These are phyloP conservation scores for Stenodera caucasica DNA, from an alignment of 2,888 invertebrate species.

Conservation along the genomic window DNA sequence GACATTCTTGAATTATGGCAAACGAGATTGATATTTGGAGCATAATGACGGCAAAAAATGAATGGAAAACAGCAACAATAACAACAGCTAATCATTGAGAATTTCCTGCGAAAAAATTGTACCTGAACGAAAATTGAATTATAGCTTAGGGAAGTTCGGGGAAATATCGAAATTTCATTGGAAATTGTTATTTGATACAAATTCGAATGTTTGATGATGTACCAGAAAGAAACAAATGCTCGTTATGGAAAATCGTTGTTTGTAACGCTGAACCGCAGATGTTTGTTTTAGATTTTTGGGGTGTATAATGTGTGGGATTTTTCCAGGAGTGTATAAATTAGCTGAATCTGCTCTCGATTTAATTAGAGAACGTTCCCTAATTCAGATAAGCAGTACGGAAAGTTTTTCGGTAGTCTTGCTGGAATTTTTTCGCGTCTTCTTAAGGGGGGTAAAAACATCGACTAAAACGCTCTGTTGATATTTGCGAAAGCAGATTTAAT, in stretches of 20 bases:
- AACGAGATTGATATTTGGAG: neutral
- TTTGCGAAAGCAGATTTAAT: too few relatives aligned
- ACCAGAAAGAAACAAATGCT: too few relatives aligned
- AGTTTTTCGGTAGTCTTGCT: too few relatives aligned
- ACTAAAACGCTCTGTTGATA: too few relatives aligned
- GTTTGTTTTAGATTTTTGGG: neutral
- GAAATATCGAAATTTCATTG: too few relatives aligned
- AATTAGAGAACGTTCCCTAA: neutral
- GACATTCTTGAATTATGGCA: neutral
- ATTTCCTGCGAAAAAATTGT: neutral
- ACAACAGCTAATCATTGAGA: neutral
- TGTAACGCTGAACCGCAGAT: neutral
- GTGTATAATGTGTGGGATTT: neutral
- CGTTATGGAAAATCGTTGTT: neutral
- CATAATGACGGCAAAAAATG: neutral
- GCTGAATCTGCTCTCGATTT: neutral
- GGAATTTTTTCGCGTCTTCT: too few relatives aligned
- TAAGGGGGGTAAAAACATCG: too few relatives aligned
- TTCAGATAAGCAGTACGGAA: neutral
- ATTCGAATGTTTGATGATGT: too few relatives aligned
- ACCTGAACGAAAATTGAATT: too few relatives aligned
- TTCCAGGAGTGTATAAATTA: neutral
- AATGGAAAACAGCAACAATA: neutral
- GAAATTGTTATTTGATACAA: too few relatives aligned
- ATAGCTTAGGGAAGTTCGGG: too few relatives aligned